Conservation (phyloP, 2,888 invertebrate species). For the Euplagia quadripunctaria region DNA sequence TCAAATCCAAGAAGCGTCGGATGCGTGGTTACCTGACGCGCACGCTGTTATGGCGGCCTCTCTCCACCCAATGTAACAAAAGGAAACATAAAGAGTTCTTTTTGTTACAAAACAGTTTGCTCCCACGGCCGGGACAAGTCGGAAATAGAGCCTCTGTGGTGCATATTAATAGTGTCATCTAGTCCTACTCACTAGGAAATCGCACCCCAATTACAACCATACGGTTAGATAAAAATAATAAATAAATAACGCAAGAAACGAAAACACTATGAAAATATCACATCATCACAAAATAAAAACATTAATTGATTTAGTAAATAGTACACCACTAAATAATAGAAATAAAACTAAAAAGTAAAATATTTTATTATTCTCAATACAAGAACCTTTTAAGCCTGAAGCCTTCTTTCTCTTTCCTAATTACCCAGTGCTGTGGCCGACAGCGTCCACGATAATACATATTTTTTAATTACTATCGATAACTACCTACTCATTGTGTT, state of each 20-base stretch:
- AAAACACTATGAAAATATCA: not conserved
- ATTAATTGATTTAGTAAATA: not conserved
- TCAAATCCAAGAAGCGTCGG: not conserved
- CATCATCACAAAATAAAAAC: not conserved
- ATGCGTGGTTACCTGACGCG: constrained; percentile 19
- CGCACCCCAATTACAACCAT: not conserved
- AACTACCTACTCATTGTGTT: too few species aligned
- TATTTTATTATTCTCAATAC: too few species aligned
- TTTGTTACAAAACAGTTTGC: constrained; percentile 39
- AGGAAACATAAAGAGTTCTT: constrained; percentile 43
- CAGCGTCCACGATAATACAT: too few species aligned
- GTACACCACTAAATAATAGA: too few species aligned
- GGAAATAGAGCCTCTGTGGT: constrained; percentile 45
- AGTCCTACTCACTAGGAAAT: constrained; percentile 24
- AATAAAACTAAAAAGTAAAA: too few species aligned
- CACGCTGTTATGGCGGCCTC: constrained; percentile 21
- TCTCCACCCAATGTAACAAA: constrained; percentile 31
- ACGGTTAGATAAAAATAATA: not conserved
- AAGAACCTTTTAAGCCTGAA: too few species aligned
- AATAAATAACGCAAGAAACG: not conserved
- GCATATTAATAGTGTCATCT: constrained; percentile 43
- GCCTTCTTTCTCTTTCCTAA: too few species aligned
- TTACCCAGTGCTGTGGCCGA: too few species aligned
- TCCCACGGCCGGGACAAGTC: constrained; percentile 43
- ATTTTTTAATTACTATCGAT: too few species aligned